Base-by-base conservation (phyloP, 2,888 invertebrate species). In the Pheosia tremula region DNA sequence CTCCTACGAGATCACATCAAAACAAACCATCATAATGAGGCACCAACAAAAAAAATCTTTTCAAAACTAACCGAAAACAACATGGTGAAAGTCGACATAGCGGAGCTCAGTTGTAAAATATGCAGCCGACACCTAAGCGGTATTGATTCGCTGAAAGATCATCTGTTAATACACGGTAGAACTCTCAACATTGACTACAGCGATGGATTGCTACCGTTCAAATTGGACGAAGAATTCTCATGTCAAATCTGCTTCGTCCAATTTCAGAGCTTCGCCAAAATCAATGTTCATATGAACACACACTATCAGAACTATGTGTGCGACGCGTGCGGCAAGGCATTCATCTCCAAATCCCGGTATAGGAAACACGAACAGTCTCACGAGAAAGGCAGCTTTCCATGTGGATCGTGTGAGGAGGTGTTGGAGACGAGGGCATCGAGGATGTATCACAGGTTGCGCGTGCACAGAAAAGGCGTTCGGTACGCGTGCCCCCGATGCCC, bases 261-360 rank as follows among this genome's bases (percentile, higher is more conserved):
- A 49, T 90, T 87, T 59, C 59, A 72, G 0, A 87, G 79, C 13
- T 93, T 93, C 57, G 65, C 86, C 0, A 90, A 88, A 79, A 79
- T 90, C 38, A 92, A 93, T 59, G 87, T 88, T 55, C 93, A 93
- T 54, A 93, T 93, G 85, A 93, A 93, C 56, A 81, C 77, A 0
- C 93, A 93, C 69, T 93, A 87, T 67, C 86, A 87, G 59, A 93
- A 93, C 65, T 87, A 93, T 54, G 74, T 93, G 57, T 93, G 93
- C 54, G 91, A 92, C 59, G 75, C 83, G 3, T 93, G 93, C 54
- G 93, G 93, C 0, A 93, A 93, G 64, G 86, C 87, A 0, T 93
- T 93, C 61, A 81, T 86, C 3, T 91, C 93, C 0, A 90, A 85
- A 67, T 85, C 92, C 0, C 73, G 93, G 24, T 91, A 91, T 64